Percentiles rank a stretch among this genome's conserved stretches.
Evolutionary conservation across 2,797 vertebrate species (phyloP).

Genomic region (Anguilla megastoma): DNA sequence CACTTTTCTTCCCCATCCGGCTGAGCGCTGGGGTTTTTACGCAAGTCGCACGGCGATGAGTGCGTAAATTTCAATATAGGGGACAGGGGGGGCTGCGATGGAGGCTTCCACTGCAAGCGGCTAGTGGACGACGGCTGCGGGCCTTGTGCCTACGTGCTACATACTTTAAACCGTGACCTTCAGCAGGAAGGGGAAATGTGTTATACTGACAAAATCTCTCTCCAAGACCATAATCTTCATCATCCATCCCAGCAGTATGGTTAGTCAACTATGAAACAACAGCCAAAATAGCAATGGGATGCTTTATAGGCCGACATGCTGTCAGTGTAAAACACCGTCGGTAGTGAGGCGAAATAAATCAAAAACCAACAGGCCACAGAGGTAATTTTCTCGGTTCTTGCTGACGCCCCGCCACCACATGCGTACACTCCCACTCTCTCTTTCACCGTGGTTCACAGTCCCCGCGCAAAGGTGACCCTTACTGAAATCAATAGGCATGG

Average conservation of each 20-base stretch:
- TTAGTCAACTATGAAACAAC: background rate
- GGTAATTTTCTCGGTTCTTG: background rate
- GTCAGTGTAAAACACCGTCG: background rate
- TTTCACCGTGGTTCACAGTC: background rate
- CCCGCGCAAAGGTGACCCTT: slow-evolving; percentile 9
- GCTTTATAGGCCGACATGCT: background rate
- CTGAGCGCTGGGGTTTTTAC: background rate
- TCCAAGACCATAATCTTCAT: background rate
- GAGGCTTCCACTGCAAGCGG: background rate
- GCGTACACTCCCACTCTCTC: background rate
- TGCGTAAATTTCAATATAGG: background rate
- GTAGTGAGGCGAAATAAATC: background rate
- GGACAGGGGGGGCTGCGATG: background rate
- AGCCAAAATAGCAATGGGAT: background rate
- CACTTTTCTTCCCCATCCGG: background rate
- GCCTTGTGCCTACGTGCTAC: background rate
- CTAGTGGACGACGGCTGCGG: background rate
- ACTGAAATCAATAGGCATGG: slow-evolving; percentile 10
- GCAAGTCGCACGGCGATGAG: background rate
- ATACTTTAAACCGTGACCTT: slow-evolving; percentile 8
- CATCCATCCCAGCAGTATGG: background rate
- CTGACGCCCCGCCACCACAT: background rate
- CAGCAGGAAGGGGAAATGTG: background rate
- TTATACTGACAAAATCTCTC: background rate
- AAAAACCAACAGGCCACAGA: background rate